Evolutionary conservation across 2,888 invertebrate species (phyloP).

Genomic region (Drosophila cognata): DNA sequence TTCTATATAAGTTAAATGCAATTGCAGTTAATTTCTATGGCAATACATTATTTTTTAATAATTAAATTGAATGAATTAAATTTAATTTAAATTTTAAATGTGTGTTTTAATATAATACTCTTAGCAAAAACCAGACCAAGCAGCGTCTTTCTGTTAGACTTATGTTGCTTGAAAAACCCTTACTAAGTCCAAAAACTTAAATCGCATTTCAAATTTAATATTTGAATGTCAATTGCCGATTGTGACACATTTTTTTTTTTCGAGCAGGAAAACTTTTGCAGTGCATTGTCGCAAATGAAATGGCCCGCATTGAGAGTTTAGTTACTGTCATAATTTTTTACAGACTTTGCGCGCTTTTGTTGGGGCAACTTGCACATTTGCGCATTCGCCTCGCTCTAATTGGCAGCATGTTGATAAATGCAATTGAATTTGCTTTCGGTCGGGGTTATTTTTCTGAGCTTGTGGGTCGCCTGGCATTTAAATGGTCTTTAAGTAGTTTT

Average conservation of each 20-base stretch:
- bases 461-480: conserved; percentile 50
- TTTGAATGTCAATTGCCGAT: conserved; percentile 1
- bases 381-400: conserved; percentile 53
- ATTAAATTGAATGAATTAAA: neutral
- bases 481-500: conserved; percentile 74
- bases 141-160: neutral
- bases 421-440: conserved; percentile 60
- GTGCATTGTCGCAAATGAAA: conserved; percentile 64
- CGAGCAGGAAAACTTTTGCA: conserved; percentile 36
- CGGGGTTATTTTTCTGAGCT: conserved; percentile 24
- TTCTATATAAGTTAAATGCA: neutral
- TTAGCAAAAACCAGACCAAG: neutral
- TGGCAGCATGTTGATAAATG: conserved; percentile 77
- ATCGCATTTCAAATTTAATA: neutral
- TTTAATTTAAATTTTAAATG: neutral
- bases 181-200: neutral
- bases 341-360: conserved; percentile 46
- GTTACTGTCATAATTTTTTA: conserved; percentile 78
- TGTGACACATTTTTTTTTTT: neutral
- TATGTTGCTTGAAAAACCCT: neutral
- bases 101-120: neutral
- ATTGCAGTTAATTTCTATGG: neutral
- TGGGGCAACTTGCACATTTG: conserved; percentile 19
- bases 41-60: too few species aligned
- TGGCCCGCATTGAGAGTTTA: conserved; percentile 66